These are phyloP conservation scores for Notolabrus celidotus DNA, from an alignment of 2,797 vertebrate species.

Conservation along the genomic window DNA sequence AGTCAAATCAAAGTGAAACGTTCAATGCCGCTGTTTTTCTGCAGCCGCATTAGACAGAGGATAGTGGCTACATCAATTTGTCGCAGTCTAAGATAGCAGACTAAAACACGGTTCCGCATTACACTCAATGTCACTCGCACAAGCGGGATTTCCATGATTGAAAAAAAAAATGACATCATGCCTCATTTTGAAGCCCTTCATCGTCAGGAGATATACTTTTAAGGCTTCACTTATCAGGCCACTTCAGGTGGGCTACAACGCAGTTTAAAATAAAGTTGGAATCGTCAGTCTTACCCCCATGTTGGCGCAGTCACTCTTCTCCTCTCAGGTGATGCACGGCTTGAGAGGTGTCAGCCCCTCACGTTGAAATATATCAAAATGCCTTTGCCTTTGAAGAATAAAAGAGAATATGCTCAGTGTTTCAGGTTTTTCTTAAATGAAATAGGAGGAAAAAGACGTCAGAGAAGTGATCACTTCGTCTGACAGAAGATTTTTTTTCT, in stretches of 20 bases:
- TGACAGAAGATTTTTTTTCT: conserved; percentile 8
- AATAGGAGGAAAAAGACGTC: conserved; percentile 43
- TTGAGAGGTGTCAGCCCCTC: conserved; percentile 83
- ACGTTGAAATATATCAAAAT: conserved; percentile 70
- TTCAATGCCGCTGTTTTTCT: neutral
- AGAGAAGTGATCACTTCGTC: conserved; percentile 14
- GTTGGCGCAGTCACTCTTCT: conserved; percentile 84
- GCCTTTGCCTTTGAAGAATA: conserved; percentile 69
- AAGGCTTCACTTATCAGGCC: conserved; percentile 56
- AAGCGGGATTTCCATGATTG: conserved; percentile 39
- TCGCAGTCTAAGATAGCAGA: conserved; percentile 76
- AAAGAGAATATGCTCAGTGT: conserved; percentile 54
- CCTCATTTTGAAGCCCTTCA: conserved; percentile 19
- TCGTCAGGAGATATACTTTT: too few relatives aligned
- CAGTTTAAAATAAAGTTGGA: conserved; percentile 66
- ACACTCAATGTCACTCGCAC: conserved; percentile 82
- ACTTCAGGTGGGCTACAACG: conserved; percentile 66
- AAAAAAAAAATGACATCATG: conserved; percentile 48
- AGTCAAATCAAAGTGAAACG: conserved; percentile 1
- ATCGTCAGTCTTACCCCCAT: conserved; percentile 86
- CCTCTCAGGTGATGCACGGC: conserved; percentile 84
- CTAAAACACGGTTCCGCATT: conserved; percentile 77
- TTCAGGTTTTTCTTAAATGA: conserved; percentile 21
- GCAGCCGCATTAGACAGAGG: conserved; percentile 15
- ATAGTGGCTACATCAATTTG: conserved; percentile 67